Evolutionary conservation across 2,888 invertebrate species (phyloP).

Genomic region (Drosophila infuscata): DNA sequence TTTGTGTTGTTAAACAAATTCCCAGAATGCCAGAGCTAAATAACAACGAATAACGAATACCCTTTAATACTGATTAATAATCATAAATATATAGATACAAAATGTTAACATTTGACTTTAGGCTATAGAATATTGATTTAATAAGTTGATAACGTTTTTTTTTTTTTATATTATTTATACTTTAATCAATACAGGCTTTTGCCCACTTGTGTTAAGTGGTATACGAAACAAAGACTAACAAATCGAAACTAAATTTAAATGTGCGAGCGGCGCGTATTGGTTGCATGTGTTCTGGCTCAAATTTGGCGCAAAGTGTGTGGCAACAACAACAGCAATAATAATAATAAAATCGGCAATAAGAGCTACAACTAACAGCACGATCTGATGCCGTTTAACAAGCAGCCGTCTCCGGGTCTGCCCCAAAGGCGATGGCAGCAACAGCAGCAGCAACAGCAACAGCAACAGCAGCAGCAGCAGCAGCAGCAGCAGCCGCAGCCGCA

Average conservation of each 20-base stretch:
- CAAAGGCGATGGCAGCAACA: slow-evolving; percentile 17
- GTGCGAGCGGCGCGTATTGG: slow-evolving; percentile 41
- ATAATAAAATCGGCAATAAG: background rate
- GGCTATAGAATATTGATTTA: background rate
- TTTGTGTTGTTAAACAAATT: slow-evolving; percentile 23
- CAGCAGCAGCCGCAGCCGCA: slow-evolving; percentile 10
- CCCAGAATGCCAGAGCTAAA: slow-evolving; percentile 1
- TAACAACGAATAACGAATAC: slow-evolving; percentile 1
- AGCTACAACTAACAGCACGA: slow-evolving; percentile 10
- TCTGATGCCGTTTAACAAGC: slow-evolving; percentile 13
- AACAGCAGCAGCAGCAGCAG: slow-evolving; percentile 14
- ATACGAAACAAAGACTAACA: slow-evolving; percentile 30
- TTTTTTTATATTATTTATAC: too few species aligned
- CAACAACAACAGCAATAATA: slow-evolving; percentile 37
- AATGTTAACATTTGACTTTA: background rate
- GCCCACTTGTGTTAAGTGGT: background rate
- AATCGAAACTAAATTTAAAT: slow-evolving; percentile 58
- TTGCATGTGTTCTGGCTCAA: slow-evolving; percentile 61
- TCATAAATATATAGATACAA: background rate
- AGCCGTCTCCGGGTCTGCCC: slow-evolving; percentile 34
- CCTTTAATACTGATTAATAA: background rate
- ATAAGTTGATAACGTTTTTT: too few species aligned
- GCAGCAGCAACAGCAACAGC: slow-evolving; percentile 3
- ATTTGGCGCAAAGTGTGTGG: slow-evolving; percentile 62
- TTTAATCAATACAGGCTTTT: background rate